Evolutionary conservation across 1,140 invertebrate species (phyloP), one percentile per base, ranked within the genome.

Genomic region (Adoxophyes honmai): DNA sequence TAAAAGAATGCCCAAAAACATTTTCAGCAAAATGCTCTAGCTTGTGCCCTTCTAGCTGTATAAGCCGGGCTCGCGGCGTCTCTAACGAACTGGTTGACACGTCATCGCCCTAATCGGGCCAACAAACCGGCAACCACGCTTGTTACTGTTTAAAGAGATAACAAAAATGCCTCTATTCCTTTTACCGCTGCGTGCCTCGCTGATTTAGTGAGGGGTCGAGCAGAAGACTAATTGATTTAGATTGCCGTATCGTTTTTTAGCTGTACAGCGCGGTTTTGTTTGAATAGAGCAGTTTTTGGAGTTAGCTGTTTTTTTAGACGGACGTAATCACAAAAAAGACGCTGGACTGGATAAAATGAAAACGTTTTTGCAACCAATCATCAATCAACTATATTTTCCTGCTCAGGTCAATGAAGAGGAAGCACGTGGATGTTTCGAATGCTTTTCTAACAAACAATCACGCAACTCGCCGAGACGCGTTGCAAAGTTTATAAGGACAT

Each of bases 121-220:
- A 55, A 58, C 55, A 51, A 62, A 58, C 52, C 51, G 38, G 21
- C 56, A 57, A 62, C 52, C 33, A 28, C 28, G 44, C 54, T 61
- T 52, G 59, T 56, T 61, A 61, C 42, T 48, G 42, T 48, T 48
- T 48, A 48, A 48, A 48, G 21, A 48, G 42, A 48, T 48, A 48
- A 48, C 21, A 48, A 48, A 48, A 48, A 13, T 16, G 42, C 42
- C 42, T 48, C 39, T 44, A 44, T 44, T 44, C n/a, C 10, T 21
- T 10, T 48, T 48, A 48, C n/a, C 21, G n/a, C 21, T 4, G 16
- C 18, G 21, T 28, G 42, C 42, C 21, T 48, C 42, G 16, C 18
- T 48, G 18, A 48, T 48, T 48, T 48, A 48, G 11, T 48, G 18
- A 18, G 38, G 42, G 42, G 42, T 14, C 16, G 10, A 10, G 21